A percentile compares a stretch with the other conserved stretches of the same genome.
Conservation (phyloP, 2,113 vertebrate species). For the Edolisoma coerulescens region DNA sequence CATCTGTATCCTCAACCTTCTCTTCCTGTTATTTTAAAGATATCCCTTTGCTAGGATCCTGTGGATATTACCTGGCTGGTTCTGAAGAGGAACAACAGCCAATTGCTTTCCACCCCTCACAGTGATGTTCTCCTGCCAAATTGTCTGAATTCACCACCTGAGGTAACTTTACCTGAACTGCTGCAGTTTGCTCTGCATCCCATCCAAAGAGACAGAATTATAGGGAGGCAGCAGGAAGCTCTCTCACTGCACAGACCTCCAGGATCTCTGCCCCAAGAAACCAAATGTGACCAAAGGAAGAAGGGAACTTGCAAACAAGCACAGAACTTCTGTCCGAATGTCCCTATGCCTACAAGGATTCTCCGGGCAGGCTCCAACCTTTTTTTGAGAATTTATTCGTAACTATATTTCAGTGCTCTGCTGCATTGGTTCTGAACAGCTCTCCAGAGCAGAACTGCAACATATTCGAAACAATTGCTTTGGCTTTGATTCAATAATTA, state of each 20-base stretch:
- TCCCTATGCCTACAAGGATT: background rate
- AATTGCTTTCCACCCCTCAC: background rate
- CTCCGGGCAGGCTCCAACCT: accelerated
- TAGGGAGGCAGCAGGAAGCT: background rate
- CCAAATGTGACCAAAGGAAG: background rate
- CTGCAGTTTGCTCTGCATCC: background rate
- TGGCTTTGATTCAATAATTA: constrained; percentile 28
- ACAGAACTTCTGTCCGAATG: background rate
- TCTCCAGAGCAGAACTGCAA: background rate
- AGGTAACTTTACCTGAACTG: background rate
- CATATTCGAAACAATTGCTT: background rate
- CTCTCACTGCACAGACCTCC: background rate
- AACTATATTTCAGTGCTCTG: background rate
- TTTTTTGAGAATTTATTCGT: background rate
- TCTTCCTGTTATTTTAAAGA: background rate
- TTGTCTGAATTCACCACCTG: background rate
- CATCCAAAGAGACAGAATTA: background rate
- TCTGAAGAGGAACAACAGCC: background rate
- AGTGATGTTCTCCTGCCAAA: background rate
- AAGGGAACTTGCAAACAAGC: background rate
- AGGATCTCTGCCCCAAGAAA: background rate
- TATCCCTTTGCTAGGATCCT: background rate
- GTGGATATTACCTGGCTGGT: background rate
- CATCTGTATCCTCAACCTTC: background rate
- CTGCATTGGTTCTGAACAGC: background rate